Evolutionary conservation across 2,888 invertebrate species (phyloP), one percentile per base, ranked within the genome.

Genomic region (Nemotelus nigrinus): DNA sequence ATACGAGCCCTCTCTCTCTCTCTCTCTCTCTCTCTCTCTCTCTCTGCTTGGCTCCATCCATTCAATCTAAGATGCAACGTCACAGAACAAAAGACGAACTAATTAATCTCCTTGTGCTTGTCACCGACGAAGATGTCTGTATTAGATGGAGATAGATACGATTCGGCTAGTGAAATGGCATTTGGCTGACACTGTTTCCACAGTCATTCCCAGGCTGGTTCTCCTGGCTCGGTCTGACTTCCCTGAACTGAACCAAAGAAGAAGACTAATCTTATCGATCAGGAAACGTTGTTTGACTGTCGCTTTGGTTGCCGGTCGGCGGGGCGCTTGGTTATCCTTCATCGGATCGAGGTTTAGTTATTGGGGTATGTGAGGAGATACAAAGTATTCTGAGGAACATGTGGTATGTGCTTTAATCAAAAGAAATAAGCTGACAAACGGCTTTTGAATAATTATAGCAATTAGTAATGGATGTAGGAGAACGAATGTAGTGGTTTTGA

Each of bases 21-120:
- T 25, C 43, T 63, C 63, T 41, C 43, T 63, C 39, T 39, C 43
- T 5, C 5, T 43, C 63, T 25, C 39, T 41, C 41, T 25, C 43
- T 63, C 63, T 41, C 43, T 63, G 41, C 43, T 39, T 43, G 7
- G 43, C 43, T 8, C 63, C 4, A 55, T 25, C 63, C 53, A 55
- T 47, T 47, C 53, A 45, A 43, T 47, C 44, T 43, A 70, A 53
- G 43, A 70, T 70, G 70, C 70, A 70, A 70, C 53, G 50, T 53
- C 70, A 70, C 43, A 55, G 55, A 55, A 70, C 70, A 53, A 70
- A 70, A 70, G 70, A 70, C 53, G 55, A 70, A 70, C 70, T 53
- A 70, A 70, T 70, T 70, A 70, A 70, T 70, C 70, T 53, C 48
- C 70, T 55, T 70, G 53, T 70, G 70, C 70, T 55, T 53, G 70